Percentiles rank a stretch among this genome's conserved stretches.
These are phyloP conservation scores for Pseudomyrmex sp. DNA, from an alignment of 1,140 invertebrate species.

Conservation along the genomic window DNA sequence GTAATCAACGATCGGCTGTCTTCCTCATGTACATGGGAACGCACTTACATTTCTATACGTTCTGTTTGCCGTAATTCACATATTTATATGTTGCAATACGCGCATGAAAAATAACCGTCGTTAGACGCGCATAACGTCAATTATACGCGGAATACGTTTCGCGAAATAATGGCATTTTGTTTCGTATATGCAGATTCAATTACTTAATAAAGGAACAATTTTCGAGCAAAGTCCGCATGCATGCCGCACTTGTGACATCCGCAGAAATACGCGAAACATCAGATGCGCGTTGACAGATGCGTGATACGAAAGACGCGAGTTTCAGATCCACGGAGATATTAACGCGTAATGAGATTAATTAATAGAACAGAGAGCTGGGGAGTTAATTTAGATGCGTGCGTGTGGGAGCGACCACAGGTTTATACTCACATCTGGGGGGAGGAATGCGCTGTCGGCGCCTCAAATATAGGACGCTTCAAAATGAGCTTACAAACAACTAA, in stretches of 20 bases:
- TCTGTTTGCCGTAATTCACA: too few species aligned
- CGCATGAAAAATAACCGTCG: too few species aligned
- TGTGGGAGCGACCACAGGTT: conserved; percentile 64
- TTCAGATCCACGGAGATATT: conserved; percentile 65
- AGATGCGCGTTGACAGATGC: background rate
- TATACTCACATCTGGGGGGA: conserved; percentile 66
- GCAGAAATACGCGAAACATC: background rate
- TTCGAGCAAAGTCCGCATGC: background rate
- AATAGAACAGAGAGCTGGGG: conserved; percentile 72
- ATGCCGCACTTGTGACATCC: background rate
- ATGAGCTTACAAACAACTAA: conserved; percentile 70
- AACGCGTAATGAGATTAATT: conserved; percentile 78
- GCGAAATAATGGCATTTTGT: too few species aligned
- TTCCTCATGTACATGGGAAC: background rate
- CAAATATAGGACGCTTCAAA: conserved; percentile 65
- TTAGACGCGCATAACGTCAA: too few species aligned
- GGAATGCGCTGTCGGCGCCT: conserved; percentile 12
- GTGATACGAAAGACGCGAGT: conserved; percentile 48
- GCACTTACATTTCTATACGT: too few species aligned
- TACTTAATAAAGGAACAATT: conserved; percentile 16
- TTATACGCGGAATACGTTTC: too few species aligned
- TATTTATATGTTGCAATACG: too few species aligned
- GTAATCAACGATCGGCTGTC: conserved; percentile 2
- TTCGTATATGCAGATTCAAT: background rate
- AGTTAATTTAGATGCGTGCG: conserved; percentile 75